Conservation (phyloP, 92 coral and sea anemone species). For the Parazoanthus darwini region DNA sequence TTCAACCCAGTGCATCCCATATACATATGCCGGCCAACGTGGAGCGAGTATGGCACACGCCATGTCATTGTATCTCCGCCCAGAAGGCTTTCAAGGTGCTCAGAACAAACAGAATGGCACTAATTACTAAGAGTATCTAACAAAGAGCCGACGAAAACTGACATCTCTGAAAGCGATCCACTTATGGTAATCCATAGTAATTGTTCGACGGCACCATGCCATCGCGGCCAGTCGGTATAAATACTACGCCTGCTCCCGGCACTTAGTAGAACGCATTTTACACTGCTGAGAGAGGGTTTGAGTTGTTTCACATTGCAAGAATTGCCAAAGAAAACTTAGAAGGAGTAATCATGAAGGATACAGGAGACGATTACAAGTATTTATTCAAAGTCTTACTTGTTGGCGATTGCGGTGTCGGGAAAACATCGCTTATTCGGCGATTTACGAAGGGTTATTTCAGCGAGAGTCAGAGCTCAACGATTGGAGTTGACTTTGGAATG, state of each 20-base stretch:
- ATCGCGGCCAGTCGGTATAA: conserved; percentile 25
- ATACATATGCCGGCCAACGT: conserved; percentile 59
- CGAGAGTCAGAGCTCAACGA: conserved; percentile 86
- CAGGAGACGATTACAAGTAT: conserved; percentile 72
- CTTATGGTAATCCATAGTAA: conserved; percentile 22
- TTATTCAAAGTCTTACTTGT: conserved; percentile 89
- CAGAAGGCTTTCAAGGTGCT: conserved; percentile 21
- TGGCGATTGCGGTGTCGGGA: conserved; percentile 98
- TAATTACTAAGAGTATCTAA: conserved; percentile 14
- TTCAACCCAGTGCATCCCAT: conserved; percentile 53
- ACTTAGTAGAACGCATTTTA: conserved; percentile 8
- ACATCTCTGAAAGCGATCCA: conserved; percentile 8
- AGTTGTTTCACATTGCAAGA: background rate
- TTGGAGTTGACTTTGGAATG: conserved; percentile 93
- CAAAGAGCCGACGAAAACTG: conserved; percentile 13
- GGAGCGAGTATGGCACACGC: conserved; percentile 34
- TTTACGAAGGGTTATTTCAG: conserved; percentile 96
- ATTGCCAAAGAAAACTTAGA: background rate
- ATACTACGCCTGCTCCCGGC: conserved; percentile 1
- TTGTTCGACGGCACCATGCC: conserved; percentile 36
- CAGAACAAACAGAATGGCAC: conserved; percentile 25
- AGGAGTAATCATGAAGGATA: conserved; percentile 48
- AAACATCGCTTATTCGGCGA: conserved; percentile 93
- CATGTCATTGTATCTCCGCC: conserved; percentile 36
- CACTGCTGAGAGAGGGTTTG: conserved; percentile 10